A percentile compares a stretch with the other conserved stretches of the same genome.
phyloP scores from a whole-genome alignment of 1,140 invertebrate species.

The Tetramorium simillimum region DNA sequence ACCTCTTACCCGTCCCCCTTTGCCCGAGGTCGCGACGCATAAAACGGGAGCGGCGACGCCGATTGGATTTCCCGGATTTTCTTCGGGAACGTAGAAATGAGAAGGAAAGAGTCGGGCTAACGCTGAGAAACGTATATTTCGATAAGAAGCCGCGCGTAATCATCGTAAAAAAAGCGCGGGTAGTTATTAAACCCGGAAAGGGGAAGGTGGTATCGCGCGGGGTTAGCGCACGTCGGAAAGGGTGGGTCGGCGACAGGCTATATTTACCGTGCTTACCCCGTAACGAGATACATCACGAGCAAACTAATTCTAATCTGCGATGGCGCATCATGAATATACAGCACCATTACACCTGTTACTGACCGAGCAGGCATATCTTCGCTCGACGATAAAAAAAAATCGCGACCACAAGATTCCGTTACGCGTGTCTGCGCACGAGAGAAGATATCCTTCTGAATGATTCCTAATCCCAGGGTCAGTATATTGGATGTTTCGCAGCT shows the following conservation, averaged over 20 bases:
- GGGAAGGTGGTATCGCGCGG: neutral
- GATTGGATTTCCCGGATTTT: slow-evolving; percentile 75
- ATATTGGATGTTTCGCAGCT: slow-evolving; percentile 31
- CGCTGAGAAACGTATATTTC: slow-evolving; percentile 30
- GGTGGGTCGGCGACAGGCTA: neutral
- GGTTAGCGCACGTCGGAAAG: neutral
- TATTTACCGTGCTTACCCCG: slow-evolving; percentile 25
- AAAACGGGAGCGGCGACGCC: slow-evolving; percentile 54
- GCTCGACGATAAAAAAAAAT: slow-evolving; percentile 26
- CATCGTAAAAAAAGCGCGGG: slow-evolving; percentile 43
- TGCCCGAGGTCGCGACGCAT: slow-evolving; percentile 27
- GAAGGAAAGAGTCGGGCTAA: slow-evolving; percentile 27
- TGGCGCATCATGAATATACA: slow-evolving; percentile 27
- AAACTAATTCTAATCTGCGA: slow-evolving; percentile 27
- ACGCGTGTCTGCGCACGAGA: neutral
- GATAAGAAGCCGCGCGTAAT: slow-evolving; percentile 47
- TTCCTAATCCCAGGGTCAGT: slow-evolving; percentile 28
- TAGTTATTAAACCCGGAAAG: slow-evolving; percentile 30
- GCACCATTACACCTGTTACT: neutral
- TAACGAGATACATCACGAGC: slow-evolving; percentile 28
- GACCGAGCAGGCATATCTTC: neutral
- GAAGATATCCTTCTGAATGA: slow-evolving; percentile 36
- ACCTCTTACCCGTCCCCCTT: slow-evolving; percentile 44
- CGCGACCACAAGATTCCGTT: slow-evolving; percentile 7
- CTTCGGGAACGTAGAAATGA: slow-evolving; percentile 49